Evolutionary conservation across 2,797 vertebrate genomes (phyloP).

Genomic region (Sitta carolinensis): DNA sequence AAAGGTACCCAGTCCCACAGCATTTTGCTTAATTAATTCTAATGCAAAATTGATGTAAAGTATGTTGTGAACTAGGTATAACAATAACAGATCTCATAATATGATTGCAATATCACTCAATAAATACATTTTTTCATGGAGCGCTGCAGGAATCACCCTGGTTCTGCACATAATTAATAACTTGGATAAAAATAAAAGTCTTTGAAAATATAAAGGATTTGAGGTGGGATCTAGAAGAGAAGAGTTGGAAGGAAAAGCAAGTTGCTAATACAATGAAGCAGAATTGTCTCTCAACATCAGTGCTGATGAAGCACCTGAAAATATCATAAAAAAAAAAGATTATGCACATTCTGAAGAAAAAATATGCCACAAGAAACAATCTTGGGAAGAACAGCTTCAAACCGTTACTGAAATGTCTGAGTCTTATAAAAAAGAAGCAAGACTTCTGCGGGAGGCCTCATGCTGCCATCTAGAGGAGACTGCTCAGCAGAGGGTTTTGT

Average conservation of each 20-base stretch:
- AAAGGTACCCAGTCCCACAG: background rate
- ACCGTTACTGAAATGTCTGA: background rate
- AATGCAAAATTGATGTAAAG: background rate
- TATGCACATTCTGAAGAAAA: background rate
- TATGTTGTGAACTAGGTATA: background rate
- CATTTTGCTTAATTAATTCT: background rate
- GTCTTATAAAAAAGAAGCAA: background rate
- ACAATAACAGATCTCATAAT: background rate
- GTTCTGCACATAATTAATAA: background rate
- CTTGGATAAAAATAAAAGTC: background rate
- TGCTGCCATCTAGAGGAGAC: conserved; percentile 76
- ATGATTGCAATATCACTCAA: background rate
- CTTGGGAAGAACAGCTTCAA: background rate
- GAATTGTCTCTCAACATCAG: background rate
- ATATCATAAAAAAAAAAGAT: background rate
- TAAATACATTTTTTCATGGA: background rate
- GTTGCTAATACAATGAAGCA: background rate
- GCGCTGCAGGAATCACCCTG: background rate
- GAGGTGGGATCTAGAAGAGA: background rate
- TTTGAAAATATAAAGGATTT: background rate
- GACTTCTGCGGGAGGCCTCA: conserved; percentile 4
- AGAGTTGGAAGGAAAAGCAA: background rate
- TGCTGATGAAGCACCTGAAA: background rate
- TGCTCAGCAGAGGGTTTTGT: background rate
- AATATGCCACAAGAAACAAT: background rate